Conservation (phyloP, 2,797 vertebrate species). For the Anolis apletophallus region DNA sequence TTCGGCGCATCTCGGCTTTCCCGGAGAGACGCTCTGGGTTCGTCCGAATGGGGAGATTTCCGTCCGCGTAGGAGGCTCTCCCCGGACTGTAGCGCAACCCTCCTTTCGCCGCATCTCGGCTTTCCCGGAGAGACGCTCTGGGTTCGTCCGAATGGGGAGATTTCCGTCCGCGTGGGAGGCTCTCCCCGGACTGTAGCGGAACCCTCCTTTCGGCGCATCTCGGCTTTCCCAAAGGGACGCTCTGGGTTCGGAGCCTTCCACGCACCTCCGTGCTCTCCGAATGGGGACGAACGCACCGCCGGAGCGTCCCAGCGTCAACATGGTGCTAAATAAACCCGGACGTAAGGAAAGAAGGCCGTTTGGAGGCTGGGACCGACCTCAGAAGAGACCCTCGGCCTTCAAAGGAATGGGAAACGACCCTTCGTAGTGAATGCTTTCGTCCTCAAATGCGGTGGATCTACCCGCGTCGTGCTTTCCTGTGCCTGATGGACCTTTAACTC, state of each 20-base stretch:
- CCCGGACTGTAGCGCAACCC: no score
- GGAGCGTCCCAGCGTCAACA: slow-evolving; percentile 74
- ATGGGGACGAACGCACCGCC: slow-evolving; percentile 27
- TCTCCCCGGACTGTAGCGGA: no score
- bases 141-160: background rate
- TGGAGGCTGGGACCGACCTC: background rate
- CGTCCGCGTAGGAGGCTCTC: no score
- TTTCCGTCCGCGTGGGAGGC: no score
- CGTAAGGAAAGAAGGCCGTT: slow-evolving; percentile 66
- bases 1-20: slow-evolving; percentile 17
- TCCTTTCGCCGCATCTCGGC: no score
- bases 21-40: no score
- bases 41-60: no score
- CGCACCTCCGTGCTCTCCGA: background rate
- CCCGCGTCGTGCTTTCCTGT: slow-evolving; percentile 38
- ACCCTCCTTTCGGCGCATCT: no score
- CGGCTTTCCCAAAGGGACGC: no score
- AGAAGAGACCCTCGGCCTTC: background rate
- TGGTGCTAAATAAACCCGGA: slow-evolving; percentile 87
- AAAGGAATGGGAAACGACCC: background rate
- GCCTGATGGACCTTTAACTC: slow-evolving; percentile 34
- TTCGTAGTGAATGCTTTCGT: background rate
- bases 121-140: no score
- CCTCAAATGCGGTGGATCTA: slow-evolving; percentile 60
- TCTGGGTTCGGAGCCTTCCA: no score